Evolutionary conservation across 2,797 vertebrate species (phyloP).

Genomic region (Channallabes apus): DNA sequence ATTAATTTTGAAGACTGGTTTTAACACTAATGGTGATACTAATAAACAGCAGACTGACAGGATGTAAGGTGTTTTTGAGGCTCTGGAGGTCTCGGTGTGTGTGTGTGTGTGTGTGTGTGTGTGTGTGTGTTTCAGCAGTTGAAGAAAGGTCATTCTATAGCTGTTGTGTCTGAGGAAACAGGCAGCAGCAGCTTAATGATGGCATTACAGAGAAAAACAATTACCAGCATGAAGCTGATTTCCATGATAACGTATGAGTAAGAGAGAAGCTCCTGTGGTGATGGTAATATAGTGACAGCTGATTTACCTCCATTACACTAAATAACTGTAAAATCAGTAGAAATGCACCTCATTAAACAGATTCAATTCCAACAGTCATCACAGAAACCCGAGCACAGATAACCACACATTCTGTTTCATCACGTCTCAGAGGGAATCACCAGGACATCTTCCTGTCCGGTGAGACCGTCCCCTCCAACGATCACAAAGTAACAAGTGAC

Average conservation of each 20-base stretch:
- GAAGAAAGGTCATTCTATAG: slow-evolving; percentile 36
- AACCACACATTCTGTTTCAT: slow-evolving; percentile 5
- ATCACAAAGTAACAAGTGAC: neutral
- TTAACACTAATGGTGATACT: neutral
- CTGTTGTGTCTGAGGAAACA: neutral
- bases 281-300: slow-evolving; percentile 52
- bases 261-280: slow-evolving; percentile 44
- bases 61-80: neutral
- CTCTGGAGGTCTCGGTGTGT: neutral
- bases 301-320: slow-evolving; percentile 18
- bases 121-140: neutral
- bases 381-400: neutral
- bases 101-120: neutral
- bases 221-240: slow-evolving; percentile 46
- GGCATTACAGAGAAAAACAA: slow-evolving; percentile 53
- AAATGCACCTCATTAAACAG: slow-evolving; percentile 1
- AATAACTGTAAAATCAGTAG: slow-evolving; percentile 21
- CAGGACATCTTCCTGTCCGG: neutral
- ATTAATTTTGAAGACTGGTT: neutral
- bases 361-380: neutral
- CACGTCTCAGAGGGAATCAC: neutral
- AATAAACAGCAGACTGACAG: neutral
- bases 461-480: neutral
- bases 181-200: slow-evolving; percentile 42
- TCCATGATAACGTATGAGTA: slow-evolving; percentile 40